Evolutionary conservation across 1,140 invertebrate genomes (phyloP), one percentile per base, ranked within the genome.

Genomic region (Antheraea mylitta): DNA sequence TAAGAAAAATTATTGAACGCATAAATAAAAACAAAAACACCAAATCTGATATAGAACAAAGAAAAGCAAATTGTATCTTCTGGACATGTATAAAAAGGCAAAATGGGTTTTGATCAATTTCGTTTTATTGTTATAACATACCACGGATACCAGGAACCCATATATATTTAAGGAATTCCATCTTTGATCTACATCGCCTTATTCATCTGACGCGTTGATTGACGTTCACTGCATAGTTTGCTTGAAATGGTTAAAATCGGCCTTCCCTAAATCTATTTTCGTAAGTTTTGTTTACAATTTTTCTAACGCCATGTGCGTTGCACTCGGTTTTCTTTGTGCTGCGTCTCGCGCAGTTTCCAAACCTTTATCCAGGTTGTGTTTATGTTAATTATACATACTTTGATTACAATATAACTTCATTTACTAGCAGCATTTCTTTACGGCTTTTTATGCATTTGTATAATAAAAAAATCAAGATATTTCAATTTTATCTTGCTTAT

Each of bases 171-270:
- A 36, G 45, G 61, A 70, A 36, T 66, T 68, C 60, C 67, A 67
- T 61, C 70, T 71, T 75, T 75, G 73, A 75, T 75, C 73, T 53
- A 53, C 2, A 53, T 53, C 45, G 45, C 45, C 45, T 72, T 67
- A 30, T 74, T 66, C 72, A 67, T 64, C 62, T 63, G 70, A 75
- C 73, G 70, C 65, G 73, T 65, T 75, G 73, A 75, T 67, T 72
- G 73, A 75, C 65, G 73, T 48, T 63, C 66, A 63, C 37, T 64
- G 22, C 48, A 66, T 58, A 42, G 67, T 58, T 66, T 18, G 60
- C 53, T 66, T 60, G 53, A 65, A 72, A 60, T 63, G 71, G 61
- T 42, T 69, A 67, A 69, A 66, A 38, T 72, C 64, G 66, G 71
- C 64, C 68, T 67, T 59, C 48, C 62, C 4, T n/a, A 16, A 30